Evolutionary conservation across 64 coral and sea anemone genomes (phyloP), one percentile per base, ranked within the genome.

Genomic region (Hydrozoanthus tunicans): DNA sequence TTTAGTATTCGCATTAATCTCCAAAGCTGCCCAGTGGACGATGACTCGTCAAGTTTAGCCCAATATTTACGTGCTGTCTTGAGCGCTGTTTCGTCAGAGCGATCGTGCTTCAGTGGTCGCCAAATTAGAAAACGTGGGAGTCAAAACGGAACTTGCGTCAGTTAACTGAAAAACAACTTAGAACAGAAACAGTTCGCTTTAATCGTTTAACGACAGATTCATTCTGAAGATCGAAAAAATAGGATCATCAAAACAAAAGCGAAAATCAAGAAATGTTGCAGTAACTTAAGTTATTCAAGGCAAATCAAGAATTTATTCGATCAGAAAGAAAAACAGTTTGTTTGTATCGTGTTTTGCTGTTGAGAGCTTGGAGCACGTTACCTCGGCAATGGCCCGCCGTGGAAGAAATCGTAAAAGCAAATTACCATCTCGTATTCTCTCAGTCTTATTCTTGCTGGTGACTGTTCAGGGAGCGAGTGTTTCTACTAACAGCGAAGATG

Each of bases 111-210:
- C 59, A 51, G 26, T 13, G 80, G 25, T 7, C 60, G 32, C 13
- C 60, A 51, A 17, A 6, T 51, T 63, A 4, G n/a, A 56, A 24
- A 25, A 80, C 56, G 79, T 81, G 59, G 13, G 25, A 63, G 20
- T 6, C 59, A 23, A 13, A 81, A 27, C 80, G 80, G 80, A 82
- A 62, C 60, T 32, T 64, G 25, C 80, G 80, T 65, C 72, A 82
- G 58, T 60, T 62, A n/a, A 53, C 12, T 11, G 12, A 82, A 65
- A 53, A 17, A 32, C 12, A 5, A 6, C 11, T 15, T 58, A 17
- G 51, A 59, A 66, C 26, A 8, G 80, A 25, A 81, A 63, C 58
- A 82, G 65, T 68, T 68, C 20, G 20, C 24, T 14, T 69, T 52
- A 51, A 51, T 32, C 53, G 6, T 12, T 43, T 43, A 43, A 43